phyloP scores from a whole-genome alignment of 2,797 vertebrate species.

The Petrocephalus schoutedeni region DNA sequence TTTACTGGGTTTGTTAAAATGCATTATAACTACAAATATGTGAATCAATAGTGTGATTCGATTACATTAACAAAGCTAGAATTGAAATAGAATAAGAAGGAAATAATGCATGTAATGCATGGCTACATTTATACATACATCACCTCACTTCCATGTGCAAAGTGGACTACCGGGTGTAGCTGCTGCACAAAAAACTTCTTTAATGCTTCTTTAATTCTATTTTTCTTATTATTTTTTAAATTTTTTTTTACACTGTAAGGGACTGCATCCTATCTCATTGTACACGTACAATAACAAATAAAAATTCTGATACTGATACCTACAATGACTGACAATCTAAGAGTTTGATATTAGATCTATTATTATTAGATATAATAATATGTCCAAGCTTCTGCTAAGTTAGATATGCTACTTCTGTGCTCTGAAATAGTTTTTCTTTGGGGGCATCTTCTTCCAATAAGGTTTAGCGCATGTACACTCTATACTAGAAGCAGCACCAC shows the following conservation, averaged over 20 bases:
- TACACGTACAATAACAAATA: no score
- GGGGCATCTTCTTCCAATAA: background rate
- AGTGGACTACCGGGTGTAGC: no score
- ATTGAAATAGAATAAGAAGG: background rate
- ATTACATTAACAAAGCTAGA: background rate
- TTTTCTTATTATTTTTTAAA: no score
- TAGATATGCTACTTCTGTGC: background rate
- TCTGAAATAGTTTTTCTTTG: background rate
- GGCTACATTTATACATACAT: no score
- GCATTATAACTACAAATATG: background rate
- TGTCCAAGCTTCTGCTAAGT: background rate
- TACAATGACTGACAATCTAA: background rate
- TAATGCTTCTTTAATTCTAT: no score
- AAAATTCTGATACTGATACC: background rate
- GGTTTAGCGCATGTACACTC: background rate
- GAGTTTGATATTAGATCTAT: background rate
- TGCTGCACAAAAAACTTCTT: no score
- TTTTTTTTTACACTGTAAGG: no score
- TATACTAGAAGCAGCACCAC: background rate
- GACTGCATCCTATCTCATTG: no score
- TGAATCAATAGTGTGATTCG: background rate
- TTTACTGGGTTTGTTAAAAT: background rate
- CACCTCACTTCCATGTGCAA: no score
- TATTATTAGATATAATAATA: background rate
- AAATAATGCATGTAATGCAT: background rate